Percentiles rank a stretch among this genome's conserved stretches.
Evolutionary conservation across 2,113 vertebrate species (phyloP).

Genomic region (Prinia subflava): DNA sequence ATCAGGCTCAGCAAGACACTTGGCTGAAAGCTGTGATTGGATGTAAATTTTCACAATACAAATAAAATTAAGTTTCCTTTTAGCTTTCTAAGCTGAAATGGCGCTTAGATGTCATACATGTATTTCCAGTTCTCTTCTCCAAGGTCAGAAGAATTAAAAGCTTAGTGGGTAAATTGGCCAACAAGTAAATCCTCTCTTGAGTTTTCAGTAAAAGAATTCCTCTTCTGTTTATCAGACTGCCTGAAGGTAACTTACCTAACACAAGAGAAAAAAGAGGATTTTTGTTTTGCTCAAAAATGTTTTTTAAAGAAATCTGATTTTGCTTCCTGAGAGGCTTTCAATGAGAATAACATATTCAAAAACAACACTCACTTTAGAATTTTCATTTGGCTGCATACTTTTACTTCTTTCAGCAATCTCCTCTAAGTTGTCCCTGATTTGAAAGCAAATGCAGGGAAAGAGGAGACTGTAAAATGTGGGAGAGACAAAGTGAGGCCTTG

Average conservation of each 20-base stretch:
- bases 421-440: neutral
- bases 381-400: neutral
- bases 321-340: conserved; percentile 18
- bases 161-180: neutral
- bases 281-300: neutral
- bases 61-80: neutral
- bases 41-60: neutral
- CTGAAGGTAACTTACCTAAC: neutral
- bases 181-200: neutral
- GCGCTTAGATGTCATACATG: neutral
- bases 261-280: neutral
- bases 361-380: neutral
- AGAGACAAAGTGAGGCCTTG: neutral
- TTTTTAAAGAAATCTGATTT: conserved; percentile 32
- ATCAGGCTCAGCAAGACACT: neutral
- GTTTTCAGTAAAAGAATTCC: neutral
- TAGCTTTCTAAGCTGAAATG: neutral
- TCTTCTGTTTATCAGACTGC: neutral
- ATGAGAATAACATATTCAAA: neutral
- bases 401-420: neutral
- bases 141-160: conserved; percentile 8
- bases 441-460: neutral
- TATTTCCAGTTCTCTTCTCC: neutral
- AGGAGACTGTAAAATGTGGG: neutral
- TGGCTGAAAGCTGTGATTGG: neutral